Base-by-base conservation (phyloP, 2,888 invertebrate species). In the Schizaphis graminum region DNA sequence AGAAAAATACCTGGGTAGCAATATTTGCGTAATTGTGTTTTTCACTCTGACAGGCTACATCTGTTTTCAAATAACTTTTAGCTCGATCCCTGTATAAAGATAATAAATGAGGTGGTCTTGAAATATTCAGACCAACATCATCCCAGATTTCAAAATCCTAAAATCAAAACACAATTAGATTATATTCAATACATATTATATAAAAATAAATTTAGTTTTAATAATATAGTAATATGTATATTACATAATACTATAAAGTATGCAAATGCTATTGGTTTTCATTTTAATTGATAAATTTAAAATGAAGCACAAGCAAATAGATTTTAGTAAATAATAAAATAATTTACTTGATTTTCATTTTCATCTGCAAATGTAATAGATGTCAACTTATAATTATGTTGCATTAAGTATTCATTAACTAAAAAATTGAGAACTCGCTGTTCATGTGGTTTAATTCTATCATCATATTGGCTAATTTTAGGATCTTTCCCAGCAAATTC, bases 281-380 rank as follows among this genome's bases (percentile, higher is more conserved):
- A 7, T 77, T 35, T 5, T 35, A 16, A 77, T 67, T 35, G 5
- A 67, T 67, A 57, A 57, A 26, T 57, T 67, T 67, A 35, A 77
- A 77, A 77, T 35, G 35, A 35, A 21, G 21, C 8, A 35, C 21
- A 35, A 35, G 21, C 35, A 35, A 77, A 21, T 67, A 67, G 7
- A 90, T 35, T 41, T 44, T 53, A 49, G 13, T 10, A 11, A 47
- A 26, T n/a, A 61, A 16, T 67, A 49, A 41, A 87, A 92, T 61
- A 49, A 56, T 95, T 94, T 95, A 97, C 98, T 97, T 98, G 98
- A 96, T 98, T 97, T 95, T 98, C 98, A 96, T 98, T 98, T 96
- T 98, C 98, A 96, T 98, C 98, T 77, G 98, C 97, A 96, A 98
- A 98, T 90, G 98, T 98, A 95, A 98, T 98, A 0, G 98, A 98